A percentile compares a stretch with the other conserved stretches of the same genome.
Evolutionary conservation across 2,888 invertebrate genomes (phyloP).

Genomic region (Caenorhabditis sinica): DNA sequence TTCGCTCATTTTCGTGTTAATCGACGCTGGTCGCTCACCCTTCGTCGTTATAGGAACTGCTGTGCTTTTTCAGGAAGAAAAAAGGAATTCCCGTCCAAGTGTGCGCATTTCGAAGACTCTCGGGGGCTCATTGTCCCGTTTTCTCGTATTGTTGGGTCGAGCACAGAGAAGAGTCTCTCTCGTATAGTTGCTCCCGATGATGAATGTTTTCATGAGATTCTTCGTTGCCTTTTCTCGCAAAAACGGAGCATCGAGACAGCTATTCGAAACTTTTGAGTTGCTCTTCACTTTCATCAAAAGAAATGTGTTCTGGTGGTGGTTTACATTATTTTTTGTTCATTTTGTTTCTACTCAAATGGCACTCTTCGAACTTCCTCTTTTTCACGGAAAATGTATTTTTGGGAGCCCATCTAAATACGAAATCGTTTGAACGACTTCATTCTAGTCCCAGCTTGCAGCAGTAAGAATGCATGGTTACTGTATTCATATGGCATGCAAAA

Average conservation of each 20-base stretch:
- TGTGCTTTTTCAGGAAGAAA: slow-evolving; percentile 17
- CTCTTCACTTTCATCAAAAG: slow-evolving; percentile 24
- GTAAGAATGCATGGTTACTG: no score
- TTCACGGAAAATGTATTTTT: neutral
- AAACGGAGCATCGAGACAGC: slow-evolving; percentile 19
- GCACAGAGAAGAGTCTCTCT: slow-evolving; percentile 17
- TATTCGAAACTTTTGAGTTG: slow-evolving; percentile 41
- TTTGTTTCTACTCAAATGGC: slow-evolving; percentile 40
- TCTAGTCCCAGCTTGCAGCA: no score
- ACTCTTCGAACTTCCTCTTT: neutral
- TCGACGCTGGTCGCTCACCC: slow-evolving; percentile 27
- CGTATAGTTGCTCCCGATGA: slow-evolving; percentile 61
- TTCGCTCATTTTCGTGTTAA: slow-evolving; percentile 47
- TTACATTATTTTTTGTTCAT: slow-evolving; percentile 23
- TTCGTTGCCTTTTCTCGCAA: slow-evolving; percentile 1
- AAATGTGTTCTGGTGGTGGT: slow-evolving; percentile 32
- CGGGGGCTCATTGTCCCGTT: slow-evolving; percentile 58
- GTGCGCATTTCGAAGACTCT: slow-evolving; percentile 43
- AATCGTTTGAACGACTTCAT: neutral
- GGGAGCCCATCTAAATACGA: neutral
- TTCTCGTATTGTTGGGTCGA: slow-evolving; percentile 53
- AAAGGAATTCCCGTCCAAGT: slow-evolving; percentile 16
- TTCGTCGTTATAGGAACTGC: slow-evolving; percentile 57
- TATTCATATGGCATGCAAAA: no score
- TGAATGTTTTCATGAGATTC: slow-evolving; percentile 63